These are phyloP conservation scores for Bursaphelenchus okinawaensis DNA, from an alignment of 2,888 invertebrate species.

Conservation along the genomic window DNA sequence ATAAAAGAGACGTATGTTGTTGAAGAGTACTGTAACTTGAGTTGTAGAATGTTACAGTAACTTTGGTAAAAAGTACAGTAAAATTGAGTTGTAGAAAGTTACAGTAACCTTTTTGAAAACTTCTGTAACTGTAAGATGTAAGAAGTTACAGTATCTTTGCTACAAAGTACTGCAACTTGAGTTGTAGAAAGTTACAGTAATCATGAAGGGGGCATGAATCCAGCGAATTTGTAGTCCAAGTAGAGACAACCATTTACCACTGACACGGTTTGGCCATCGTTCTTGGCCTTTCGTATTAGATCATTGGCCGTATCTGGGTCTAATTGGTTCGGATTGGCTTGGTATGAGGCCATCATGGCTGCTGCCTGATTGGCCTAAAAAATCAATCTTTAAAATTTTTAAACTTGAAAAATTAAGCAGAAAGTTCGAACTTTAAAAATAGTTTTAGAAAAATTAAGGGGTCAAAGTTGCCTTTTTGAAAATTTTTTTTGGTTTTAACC, in stretches of 20 bases:
- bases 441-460: conserved; percentile 6
- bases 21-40: too few species aligned
- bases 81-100: too few species aligned
- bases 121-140: too few species aligned
- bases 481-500: too few species aligned
- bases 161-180: too few species aligned
- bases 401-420: not conserved
- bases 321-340: conserved; percentile 14
- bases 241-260: conserved; percentile 32
- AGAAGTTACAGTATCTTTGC: too few species aligned
- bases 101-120: too few species aligned
- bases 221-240: conserved; percentile 33
- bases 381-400: not conserved
- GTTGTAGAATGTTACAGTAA: too few species aligned
- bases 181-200: too few species aligned
- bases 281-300: conserved; percentile 29
- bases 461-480: too few species aligned
- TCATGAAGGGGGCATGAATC: conserved; percentile 23
- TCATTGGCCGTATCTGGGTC: conserved; percentile 19
- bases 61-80: too few species aligned
- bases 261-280: conserved; percentile 30
- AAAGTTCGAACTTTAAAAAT: not conserved
- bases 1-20: too few species aligned
- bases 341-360: conserved; percentile 13
- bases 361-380: conserved; percentile 16